phyloP scores from a whole-genome alignment of 92 coral and sea anemone genomes.

The Heteractis magnifica region DNA sequence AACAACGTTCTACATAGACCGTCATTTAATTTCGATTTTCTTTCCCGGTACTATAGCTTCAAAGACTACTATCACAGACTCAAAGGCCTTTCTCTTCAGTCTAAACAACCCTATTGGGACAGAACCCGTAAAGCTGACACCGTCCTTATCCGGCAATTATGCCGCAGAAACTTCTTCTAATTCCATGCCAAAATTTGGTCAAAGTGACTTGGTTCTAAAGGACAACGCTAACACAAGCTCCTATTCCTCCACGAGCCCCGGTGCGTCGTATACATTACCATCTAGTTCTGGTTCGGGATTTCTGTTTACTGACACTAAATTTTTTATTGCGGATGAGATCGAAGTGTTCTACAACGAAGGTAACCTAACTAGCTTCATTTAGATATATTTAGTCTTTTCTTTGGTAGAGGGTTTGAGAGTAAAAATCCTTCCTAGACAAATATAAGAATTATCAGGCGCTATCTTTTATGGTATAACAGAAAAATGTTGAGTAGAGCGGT shows the following conservation, averaged over 20 bases:
- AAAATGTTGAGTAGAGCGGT: too few relatives aligned
- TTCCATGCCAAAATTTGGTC: slow-evolving; percentile 60
- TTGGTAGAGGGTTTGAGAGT: too few relatives aligned
- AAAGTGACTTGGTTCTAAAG: slow-evolving; percentile 36
- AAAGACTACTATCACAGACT: not conserved
- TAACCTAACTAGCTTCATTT: not conserved
- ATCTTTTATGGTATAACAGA: too few relatives aligned
- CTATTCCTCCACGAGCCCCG: slow-evolving; percentile 32
- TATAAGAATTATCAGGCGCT: too few relatives aligned
- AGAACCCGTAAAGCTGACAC: slow-evolving; percentile 53
- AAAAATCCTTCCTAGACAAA: too few relatives aligned
- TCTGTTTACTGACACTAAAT: slow-evolving; percentile 36
- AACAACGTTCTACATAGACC: too few relatives aligned
- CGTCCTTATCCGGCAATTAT: slow-evolving; percentile 1
- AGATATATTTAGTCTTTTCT: not conserved
- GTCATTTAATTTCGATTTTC: not conserved
- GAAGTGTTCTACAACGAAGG: slow-evolving; percentile 62
- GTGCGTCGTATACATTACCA: slow-evolving; percentile 25
- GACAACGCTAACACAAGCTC: slow-evolving; percentile 39
- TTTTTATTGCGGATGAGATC: slow-evolving; percentile 51
- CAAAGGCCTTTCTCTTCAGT: slow-evolving; percentile 62
- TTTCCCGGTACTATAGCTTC: not conserved
- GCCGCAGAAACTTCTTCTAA: slow-evolving; percentile 26
- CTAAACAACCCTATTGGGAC: slow-evolving; percentile 51
- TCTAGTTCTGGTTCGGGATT: not conserved